Base-by-base conservation (phyloP, 2,888 invertebrate genomes). In the Clunio marinus region DNA sequence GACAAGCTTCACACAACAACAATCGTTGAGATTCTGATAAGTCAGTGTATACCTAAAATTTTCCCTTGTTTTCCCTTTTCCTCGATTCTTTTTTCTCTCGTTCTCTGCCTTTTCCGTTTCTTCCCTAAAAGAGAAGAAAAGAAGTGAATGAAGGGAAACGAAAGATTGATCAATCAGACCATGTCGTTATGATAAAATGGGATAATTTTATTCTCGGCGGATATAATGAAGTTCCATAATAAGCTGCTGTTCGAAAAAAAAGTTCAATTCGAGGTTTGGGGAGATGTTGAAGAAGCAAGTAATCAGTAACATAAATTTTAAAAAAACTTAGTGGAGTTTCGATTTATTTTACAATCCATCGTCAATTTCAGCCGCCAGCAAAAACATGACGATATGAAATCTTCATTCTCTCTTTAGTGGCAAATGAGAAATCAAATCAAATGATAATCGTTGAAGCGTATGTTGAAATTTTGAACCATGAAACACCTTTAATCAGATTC, bases 401-500 rank as follows among this genome's bases (percentile, higher is more conserved):
- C n/a, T n/a, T n/a, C n/a, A n/a, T n/a, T n/a, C n/a, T n/a, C n/a
- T n/a, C n/a, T n/a, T n/a, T 41, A 3, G n/a, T 3, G 3, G 51
- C 17, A 22, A 51, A 24, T 57, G 10, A 63, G 25, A 63, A 63
- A 63, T 63, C 62, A 45, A 63, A 63, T 63, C 62, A 45, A 63
- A 63, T 60, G 20, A 60, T 37, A 32, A 60, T 63, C 62, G 45
- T 27, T 17, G 41, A 35, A 45, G 62, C 62, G 27, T 63, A 35
- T 45, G 25, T 24, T 24, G 25, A 41, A 63, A 8, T 24, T 22
- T 63, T 28, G 45, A 45, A 27, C 27, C 27, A 27, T 57, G 27
- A 63, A 63, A 45, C 62, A 63, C 62, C 62, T 63, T 63, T 24
- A 37, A 41, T 35, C 15, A 63, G 15, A 35, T 63, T 25, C 3